A percentile compares a stretch with the other conserved stretches of the same genome.
Conservation (phyloP, 2,888 invertebrate species). For the Cynaeus angustus region DNA sequence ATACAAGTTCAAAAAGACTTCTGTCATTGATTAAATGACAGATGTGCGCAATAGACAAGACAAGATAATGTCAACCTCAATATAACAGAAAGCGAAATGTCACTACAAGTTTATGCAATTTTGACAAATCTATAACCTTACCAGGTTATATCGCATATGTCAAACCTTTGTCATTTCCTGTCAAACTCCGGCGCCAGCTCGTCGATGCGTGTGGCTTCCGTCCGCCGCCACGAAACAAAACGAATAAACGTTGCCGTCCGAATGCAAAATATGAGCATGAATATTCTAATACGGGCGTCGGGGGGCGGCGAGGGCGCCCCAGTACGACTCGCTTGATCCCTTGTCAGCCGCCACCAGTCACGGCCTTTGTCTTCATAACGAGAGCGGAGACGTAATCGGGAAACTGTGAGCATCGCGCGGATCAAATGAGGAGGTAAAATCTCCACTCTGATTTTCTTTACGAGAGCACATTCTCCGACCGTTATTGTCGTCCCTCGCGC, state of each 20-base stretch:
- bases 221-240: constrained; percentile 43
- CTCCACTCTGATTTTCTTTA: constrained; percentile 49
- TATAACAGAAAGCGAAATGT: no score
- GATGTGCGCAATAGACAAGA: no score
- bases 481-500: constrained; percentile 38
- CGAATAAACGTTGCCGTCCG: constrained; percentile 50
- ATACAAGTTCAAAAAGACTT: no score
- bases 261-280: constrained; percentile 55
- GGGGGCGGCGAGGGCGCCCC: constrained; percentile 43
- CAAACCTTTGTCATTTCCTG: no score
- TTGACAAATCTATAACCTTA: no score
- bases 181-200: constrained; percentile 1
- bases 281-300: constrained; percentile 54
- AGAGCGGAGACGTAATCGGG: constrained; percentile 55
- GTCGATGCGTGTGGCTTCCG: constrained; percentile 20
- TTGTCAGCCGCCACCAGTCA: constrained; percentile 56
- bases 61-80: no score
- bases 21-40: no score
- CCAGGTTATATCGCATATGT: no score
- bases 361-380: constrained; percentile 58
- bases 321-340: constrained; percentile 53
- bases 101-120: no score
- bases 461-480: constrained; percentile 33
- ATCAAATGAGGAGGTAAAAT: constrained; percentile 53
- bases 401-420: constrained; percentile 53